Conservation (phyloP, 2,113 vertebrate genomes). For the Paraplagusia blochii region DNA sequence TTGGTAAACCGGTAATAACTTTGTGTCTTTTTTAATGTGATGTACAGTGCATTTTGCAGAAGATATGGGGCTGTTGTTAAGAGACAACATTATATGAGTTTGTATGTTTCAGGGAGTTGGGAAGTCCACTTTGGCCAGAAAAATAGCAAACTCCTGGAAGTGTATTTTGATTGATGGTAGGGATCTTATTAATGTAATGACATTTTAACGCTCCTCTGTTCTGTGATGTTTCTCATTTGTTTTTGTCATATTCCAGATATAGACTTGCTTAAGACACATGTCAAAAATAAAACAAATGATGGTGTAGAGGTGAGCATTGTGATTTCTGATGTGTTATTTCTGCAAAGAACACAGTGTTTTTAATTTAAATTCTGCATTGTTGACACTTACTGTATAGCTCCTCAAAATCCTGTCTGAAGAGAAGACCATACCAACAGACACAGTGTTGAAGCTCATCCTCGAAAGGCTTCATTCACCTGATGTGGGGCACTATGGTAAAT, state of each 20-base stretch:
- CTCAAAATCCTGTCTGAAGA: slow-evolving; percentile 78
- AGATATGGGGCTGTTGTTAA: too few relatives aligned
- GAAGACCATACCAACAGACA: slow-evolving; percentile 79
- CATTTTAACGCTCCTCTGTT: not conserved
- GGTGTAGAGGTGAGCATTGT: slow-evolving; percentile 77
- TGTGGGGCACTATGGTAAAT: slow-evolving; percentile 85
- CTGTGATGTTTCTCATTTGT: not conserved
- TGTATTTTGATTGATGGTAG: slow-evolving; percentile 89
- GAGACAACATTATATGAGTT: too few relatives aligned
- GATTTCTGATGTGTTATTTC: not conserved
- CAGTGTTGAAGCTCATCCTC: slow-evolving; percentile 81
- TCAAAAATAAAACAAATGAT: slow-evolving; percentile 72
- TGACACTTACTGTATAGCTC: slow-evolving; percentile 74
- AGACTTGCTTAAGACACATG: slow-evolving; percentile 78
- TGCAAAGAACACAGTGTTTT: not conserved
- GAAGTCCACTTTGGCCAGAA: slow-evolving; percentile 86
- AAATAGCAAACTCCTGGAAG: slow-evolving; percentile 82
- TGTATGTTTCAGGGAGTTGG: slow-evolving; percentile 82
- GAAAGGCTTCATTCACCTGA: slow-evolving; percentile 81
- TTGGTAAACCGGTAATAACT: slow-evolving; percentile 89
- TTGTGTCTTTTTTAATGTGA: not conserved
- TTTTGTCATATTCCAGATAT: slow-evolving; percentile 76
- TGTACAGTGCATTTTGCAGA: too few relatives aligned
- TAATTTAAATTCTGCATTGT: not conserved
- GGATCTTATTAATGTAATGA: not conserved